Percentiles rank a stretch among this genome's conserved stretches.
phyloP scores from a whole-genome alignment of 2,888 invertebrate species.

The Drosophila helvetica region DNA sequence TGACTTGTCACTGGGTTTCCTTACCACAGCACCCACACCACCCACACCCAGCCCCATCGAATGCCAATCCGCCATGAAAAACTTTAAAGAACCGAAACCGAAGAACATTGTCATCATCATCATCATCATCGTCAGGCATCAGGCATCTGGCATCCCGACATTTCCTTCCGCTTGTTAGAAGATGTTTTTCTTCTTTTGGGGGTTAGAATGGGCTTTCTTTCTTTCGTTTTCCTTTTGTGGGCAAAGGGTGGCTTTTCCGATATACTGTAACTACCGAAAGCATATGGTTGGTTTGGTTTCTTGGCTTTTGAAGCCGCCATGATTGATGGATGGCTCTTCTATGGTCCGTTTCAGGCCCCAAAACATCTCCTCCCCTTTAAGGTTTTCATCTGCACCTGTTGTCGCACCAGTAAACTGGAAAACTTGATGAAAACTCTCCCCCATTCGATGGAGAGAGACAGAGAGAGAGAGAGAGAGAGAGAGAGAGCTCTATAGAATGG shows the following conservation, averaged over 20 bases:
- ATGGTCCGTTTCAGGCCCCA: conserved; percentile 15
- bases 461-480: neutral
- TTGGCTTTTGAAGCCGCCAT: conserved; percentile 43
- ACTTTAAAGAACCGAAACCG: conserved; percentile 39
- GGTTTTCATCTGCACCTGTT: conserved; percentile 59
- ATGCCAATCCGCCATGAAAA: conserved; percentile 14
- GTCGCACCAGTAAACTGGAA: conserved; percentile 38
- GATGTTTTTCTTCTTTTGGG: conserved; percentile 15
- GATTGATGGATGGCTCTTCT: conserved; percentile 63
- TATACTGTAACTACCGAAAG: conserved; percentile 45
- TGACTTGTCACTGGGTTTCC: conserved; percentile 17
- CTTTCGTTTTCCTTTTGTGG: neutral
- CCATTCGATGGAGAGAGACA: neutral
- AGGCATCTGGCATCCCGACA: conserved; percentile 53
- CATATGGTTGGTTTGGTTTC: conserved; percentile 53
- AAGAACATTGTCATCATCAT: conserved; percentile 37
- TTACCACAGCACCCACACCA: no score
- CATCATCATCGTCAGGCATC: conserved; percentile 51
- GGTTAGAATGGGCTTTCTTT: conserved; percentile 23
- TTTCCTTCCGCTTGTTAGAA: conserved; percentile 61
- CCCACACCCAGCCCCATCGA: neutral
- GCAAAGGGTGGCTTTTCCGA: conserved; percentile 50
- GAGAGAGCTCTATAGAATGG: conserved; percentile 6
- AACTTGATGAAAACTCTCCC: conserved; percentile 36
- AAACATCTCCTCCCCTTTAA: conserved; percentile 4